These are phyloP conservation scores for Orthosia cruda DNA, from an alignment of 2,888 invertebrate species.

Conservation along the genomic window DNA sequence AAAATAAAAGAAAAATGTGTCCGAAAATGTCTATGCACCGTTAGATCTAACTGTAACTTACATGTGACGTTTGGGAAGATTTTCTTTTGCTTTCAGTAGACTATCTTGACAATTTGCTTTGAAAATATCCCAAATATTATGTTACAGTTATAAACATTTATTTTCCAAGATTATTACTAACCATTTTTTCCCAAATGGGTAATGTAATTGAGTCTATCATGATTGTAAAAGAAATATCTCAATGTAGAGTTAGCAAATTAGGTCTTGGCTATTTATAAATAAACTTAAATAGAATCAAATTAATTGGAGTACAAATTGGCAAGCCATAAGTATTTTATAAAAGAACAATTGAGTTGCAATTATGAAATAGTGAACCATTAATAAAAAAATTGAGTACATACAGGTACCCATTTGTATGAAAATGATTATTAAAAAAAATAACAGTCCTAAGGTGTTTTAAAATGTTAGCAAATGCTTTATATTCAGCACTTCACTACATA, in stretches of 20 bases:
- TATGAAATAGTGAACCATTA: not conserved
- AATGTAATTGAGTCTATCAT: not conserved
- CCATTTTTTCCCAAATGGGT: not conserved
- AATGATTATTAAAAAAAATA: not conserved
- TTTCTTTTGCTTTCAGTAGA: constrained; percentile 5
- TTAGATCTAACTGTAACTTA: constrained; percentile 28
- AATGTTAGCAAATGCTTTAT: constrained; percentile 12
- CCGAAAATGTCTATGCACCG: constrained; percentile 16
- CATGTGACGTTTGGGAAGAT: constrained; percentile 2
- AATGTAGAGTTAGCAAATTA: not conserved
- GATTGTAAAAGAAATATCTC: not conserved
- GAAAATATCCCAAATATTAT: not conserved
- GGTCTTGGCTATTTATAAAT: not conserved
- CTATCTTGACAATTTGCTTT: not conserved
- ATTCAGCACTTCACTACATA: constrained; percentile 14
- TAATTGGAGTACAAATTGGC: not conserved
- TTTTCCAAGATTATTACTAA: not conserved
- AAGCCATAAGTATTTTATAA: not conserved
- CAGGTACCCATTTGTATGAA: not conserved
- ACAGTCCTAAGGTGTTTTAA: not conserved
- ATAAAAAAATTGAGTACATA: no score
- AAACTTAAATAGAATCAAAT: not conserved
- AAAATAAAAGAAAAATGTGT: constrained; percentile 5
- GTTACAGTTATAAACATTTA: not conserved
- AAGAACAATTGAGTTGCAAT: not conserved